Evolutionary conservation across 2,113 vertebrate species (phyloP), one percentile per base, ranked within the genome.

Genomic region (Ammodytes dubius): DNA sequence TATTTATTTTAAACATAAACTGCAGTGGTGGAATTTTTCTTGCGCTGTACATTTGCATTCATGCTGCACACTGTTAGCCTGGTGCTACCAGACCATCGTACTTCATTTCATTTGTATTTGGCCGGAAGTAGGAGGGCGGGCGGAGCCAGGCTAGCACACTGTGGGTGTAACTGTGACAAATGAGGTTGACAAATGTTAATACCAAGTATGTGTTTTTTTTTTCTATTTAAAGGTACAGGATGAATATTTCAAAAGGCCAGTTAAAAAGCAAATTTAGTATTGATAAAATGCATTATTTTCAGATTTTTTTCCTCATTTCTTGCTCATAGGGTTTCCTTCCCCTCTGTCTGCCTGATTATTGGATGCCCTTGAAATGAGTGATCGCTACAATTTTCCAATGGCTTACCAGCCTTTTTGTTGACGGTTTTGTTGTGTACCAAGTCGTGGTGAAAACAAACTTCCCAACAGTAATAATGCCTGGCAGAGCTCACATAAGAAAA

Each of bases 101-200:
- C n/a, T n/a, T n/a, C n/a, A n/a, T n/a, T n/a, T n/a, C n/a, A n/a
- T n/a, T n/a, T n/a, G n/a, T n/a, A n/a, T n/a, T n/a, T n/a, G n/a
- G n/a, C n/a, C n/a, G n/a, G n/a, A n/a, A n/a, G n/a, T n/a, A n/a
- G n/a, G n/a, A n/a, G n/a, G n/a, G n/a, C n/a, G n/a, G n/a, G n/a
- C n/a, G n/a, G n/a, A n/a, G n/a, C n/a, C n/a, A n/a, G n/a, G n/a
- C n/a, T n/a, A n/a, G 57, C 46, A 56, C 67, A 67, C 56, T 79
- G 78, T 70, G 74, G 64, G 67, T 88, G 70, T 70, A 85, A 79
- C 77, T 53, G 56, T 89, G 86, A 92, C 83, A 87, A 86, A 93
- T 89, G 87, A 78, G 27, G 27, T 7, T 15, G 11, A 7, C 42
- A 10, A 50, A 47, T 80, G 46, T 64, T 82, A 74, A 43, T 56